Evolutionary conservation across 2,797 vertebrate species (phyloP).

Genomic region (Takifugu ocellatus): DNA sequence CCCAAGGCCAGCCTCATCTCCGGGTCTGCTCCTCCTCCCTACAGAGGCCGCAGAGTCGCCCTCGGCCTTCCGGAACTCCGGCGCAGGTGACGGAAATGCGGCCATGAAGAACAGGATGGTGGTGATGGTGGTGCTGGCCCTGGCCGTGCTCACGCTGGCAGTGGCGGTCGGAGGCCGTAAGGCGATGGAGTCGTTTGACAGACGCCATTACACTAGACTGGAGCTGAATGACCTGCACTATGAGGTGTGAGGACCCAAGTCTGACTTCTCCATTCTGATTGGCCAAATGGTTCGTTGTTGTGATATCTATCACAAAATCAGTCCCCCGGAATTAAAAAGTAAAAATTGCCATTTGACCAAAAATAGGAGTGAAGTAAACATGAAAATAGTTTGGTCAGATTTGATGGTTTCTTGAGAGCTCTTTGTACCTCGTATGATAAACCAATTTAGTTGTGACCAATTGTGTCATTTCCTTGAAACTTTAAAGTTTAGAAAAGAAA

Average conservation of each 20-base stretch:
- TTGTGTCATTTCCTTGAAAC: too few species aligned
- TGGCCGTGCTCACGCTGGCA: conserved; percentile 79
- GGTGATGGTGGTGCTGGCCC: conserved; percentile 80
- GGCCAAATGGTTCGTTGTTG: too few species aligned
- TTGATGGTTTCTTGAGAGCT: too few species aligned
- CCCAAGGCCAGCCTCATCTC: conserved; percentile 9
- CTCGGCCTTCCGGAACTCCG: conserved; percentile 27
- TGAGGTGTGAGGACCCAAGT: conserved; percentile 72
- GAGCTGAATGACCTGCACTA: conserved; percentile 94
- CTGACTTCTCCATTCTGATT: too few species aligned
- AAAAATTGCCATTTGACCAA: too few species aligned
- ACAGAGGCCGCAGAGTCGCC: conserved; percentile 34
- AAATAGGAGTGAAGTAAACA: too few species aligned
- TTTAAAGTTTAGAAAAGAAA: too few species aligned
- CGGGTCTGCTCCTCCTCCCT: conserved; percentile 34
- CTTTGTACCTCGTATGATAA: too few species aligned
- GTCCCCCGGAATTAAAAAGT: too few species aligned
- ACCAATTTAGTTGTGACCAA: too few species aligned
- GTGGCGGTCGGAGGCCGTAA: conserved; percentile 79
- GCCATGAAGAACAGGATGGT: conserved; percentile 79
- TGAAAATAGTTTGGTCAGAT: too few species aligned
- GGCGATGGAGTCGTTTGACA: conserved; percentile 82
- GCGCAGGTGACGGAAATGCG: background rate
- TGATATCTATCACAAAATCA: too few species aligned
- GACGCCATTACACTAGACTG: conserved; percentile 86